Evolutionary conservation across 2,888 invertebrate species (phyloP).

Genomic region (Zygogramma bicolorata): DNA sequence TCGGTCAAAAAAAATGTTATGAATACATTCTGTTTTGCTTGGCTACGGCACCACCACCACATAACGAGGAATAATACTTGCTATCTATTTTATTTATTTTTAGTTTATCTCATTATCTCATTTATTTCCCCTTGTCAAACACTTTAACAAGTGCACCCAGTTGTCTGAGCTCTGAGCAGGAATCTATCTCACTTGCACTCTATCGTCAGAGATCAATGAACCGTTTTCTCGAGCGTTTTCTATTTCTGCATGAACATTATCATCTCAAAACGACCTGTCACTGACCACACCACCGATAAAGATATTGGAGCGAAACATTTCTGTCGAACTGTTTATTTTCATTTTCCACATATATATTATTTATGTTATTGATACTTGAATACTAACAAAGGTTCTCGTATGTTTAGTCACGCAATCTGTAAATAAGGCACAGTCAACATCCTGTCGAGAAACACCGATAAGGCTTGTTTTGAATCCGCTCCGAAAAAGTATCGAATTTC

Average conservation of each 20-base stretch:
- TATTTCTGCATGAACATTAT: not conserved
- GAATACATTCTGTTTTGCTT: too few species aligned
- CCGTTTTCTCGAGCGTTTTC: not conserved
- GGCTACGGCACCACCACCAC: too few species aligned
- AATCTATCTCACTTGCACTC: too few species aligned
- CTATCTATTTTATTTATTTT: too few species aligned
- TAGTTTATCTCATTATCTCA: too few species aligned
- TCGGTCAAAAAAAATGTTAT: too few species aligned
- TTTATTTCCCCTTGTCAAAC: too few species aligned
- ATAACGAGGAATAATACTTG: too few species aligned
- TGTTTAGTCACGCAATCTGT: slow-evolving; percentile 6
- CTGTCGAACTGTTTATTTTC: not conserved
- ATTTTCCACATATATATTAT: not conserved
- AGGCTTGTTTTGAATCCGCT: not conserved
- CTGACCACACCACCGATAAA: not conserved
- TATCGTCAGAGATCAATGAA: too few species aligned
- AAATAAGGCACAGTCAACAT: slow-evolving; percentile 4
- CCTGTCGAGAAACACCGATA: slow-evolving; percentile 7
- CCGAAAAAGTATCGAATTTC: not conserved
- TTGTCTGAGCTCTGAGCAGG: too few species aligned
- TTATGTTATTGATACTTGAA: not conserved
- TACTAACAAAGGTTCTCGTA: not conserved
- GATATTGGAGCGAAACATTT: not conserved
- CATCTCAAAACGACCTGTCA: not conserved
- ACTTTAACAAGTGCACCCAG: too few species aligned